Conservation (phyloP, 2,113 vertebrate species). For the Formicarius rufipectus region DNA sequence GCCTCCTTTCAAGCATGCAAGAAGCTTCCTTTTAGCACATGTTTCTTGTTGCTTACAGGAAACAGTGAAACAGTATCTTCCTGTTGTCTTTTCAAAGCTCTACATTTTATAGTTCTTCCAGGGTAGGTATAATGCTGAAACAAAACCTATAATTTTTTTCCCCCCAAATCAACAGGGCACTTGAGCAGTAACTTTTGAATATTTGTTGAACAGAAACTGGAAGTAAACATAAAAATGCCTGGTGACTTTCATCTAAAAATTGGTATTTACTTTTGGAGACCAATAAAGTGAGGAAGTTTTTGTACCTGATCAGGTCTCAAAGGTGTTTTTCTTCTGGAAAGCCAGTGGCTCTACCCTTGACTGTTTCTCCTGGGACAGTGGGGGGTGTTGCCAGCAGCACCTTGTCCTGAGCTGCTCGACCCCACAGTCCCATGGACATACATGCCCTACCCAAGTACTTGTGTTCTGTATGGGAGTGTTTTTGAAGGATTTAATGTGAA, state of each 20-base stretch:
- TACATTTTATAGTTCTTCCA: not conserved
- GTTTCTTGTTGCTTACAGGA: not conserved
- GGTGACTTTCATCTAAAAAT: not conserved
- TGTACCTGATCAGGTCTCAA: not conserved
- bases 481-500: too few species aligned
- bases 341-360: not conserved
- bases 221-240: not conserved
- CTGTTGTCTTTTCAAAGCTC: not conserved
- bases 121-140: not conserved
- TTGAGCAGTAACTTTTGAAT: not conserved
- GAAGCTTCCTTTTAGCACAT: not conserved
- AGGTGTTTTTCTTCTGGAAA: not conserved
- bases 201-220: not conserved
- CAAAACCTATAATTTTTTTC: not conserved
- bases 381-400: not conserved
- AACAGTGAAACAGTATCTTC: not conserved
- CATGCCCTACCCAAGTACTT: fast-evolving
- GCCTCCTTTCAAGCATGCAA: not conserved
- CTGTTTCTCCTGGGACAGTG: too few species aligned
- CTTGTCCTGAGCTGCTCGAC: not conserved
- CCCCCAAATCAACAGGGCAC: not conserved
- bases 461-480: not conserved
- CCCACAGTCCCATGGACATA: not conserved
- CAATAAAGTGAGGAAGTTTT: not conserved
- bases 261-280: not conserved